Percentiles rank a stretch among this genome's conserved stretches.
These are phyloP conservation scores for Carduelis carduelis DNA, from an alignment of 2,797 vertebrate genomes.

Conservation along the genomic window DNA sequence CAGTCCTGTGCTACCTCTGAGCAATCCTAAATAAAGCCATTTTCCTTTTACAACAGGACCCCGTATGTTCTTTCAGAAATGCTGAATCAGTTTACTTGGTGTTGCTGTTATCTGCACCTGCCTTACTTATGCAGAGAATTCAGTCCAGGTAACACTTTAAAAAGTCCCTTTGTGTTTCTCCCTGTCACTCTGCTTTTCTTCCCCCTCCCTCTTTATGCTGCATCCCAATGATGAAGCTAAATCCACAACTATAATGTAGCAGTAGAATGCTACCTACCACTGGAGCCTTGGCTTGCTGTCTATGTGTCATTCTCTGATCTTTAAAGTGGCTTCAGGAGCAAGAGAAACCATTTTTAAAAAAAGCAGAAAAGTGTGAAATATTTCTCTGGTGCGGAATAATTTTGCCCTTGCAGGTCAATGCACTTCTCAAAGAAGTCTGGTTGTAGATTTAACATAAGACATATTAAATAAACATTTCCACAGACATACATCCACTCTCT, in stretches of 20 bases:
- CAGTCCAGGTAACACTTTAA: not conserved
- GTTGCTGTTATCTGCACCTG: not conserved
- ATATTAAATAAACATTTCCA: not conserved
- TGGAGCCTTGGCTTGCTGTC: not conserved
- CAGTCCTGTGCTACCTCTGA: conserved; percentile 20
- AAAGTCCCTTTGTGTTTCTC: not conserved
- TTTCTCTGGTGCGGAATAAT: not conserved
- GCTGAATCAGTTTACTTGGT: not conserved
- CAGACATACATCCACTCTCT: not conserved
- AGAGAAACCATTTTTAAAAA: not conserved
- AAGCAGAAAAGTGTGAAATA: not conserved
- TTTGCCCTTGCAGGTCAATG: not conserved
- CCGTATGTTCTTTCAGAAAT: not conserved
- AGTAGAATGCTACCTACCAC: not conserved
- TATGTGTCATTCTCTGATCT: not conserved
- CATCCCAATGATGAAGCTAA: not conserved
- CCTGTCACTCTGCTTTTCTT: not conserved
- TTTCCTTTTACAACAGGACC: not conserved
- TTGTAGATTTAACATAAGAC: not conserved
- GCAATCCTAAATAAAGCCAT: conserved; percentile 32
- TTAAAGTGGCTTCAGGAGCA: not conserved
- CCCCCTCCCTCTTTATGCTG: not conserved
- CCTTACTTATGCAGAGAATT: not conserved
- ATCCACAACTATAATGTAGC: not conserved
- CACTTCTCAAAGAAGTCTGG: not conserved